These are phyloP conservation scores for Caenorhabditis virilis DNA, from an alignment of 2,888 invertebrate species.

Conservation along the genomic window DNA sequence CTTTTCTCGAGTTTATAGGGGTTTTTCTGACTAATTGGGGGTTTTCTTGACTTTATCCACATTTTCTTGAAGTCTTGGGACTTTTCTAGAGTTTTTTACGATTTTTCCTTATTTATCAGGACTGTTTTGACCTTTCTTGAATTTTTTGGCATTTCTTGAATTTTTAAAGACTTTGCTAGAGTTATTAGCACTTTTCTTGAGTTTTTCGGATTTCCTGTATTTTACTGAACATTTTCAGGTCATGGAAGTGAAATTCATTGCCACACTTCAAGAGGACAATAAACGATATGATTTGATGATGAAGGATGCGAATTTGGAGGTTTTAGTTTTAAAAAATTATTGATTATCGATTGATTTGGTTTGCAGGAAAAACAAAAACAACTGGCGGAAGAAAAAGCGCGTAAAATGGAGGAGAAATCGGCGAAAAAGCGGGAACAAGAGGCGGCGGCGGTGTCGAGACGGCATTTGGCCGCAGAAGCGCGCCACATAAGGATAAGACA, in stretches of 20 bases:
- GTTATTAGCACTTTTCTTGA: no score
- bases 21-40: no score
- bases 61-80: no score
- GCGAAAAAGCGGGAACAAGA: conserved; percentile 80
- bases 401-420: no score
- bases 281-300: conserved; percentile 87
- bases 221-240: conserved; percentile 71
- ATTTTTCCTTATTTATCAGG: no score
- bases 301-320: conserved; percentile 70
- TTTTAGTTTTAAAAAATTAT: background rate
- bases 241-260: conserved; percentile 95
- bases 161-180: no score
- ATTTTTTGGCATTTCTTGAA: no score
- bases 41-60: no score
- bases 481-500: conserved; percentile 70
- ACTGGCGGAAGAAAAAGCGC: conserved; percentile 87
- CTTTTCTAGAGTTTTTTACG: no score
- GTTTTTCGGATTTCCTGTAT: background rate
- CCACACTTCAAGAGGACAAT: conserved; percentile 91
- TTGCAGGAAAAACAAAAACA: conserved; percentile 38
- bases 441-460: conserved; percentile 18
- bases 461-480: conserved; percentile 82
- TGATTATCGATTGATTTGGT: background rate
- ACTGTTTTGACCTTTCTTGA: no score
- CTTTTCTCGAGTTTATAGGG: no score